Evolutionary conservation across 2,888 invertebrate genomes (phyloP), one percentile per base, ranked within the genome.

Genomic region (Cephus pulcher): DNA sequence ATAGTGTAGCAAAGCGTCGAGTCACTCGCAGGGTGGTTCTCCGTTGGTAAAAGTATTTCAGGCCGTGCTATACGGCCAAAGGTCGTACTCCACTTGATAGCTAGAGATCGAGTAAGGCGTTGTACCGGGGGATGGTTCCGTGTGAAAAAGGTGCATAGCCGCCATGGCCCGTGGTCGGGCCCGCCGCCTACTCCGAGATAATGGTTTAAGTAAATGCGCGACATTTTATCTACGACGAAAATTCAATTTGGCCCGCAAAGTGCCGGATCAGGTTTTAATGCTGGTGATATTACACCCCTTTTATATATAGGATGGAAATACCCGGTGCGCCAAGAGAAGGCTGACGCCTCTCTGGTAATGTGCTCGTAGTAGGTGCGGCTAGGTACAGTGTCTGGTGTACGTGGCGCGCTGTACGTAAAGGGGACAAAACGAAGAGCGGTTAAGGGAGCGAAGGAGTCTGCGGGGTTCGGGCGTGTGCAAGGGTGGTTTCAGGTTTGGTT

Each of bases 191-290:
- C 77, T 77, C 75, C 76, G 76, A 80, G 83, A 84, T 86, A 87
- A 87, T 86, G 83, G 84, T 82, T 85, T 85, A 85, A 85, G 83
- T 85, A 84, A 84, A 86, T 84, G 56, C 80, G 85, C 84, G 84
- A 85, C 85, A 83, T 86, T 88, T 86, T 85, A 85, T 85, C 84
- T 81, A n/a, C 79, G 78, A 82, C 80, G 82, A 82, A 86, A 86
- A 88, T 86, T 88, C 85, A 86, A 88, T 87, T 87, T 85, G 82
- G 82, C 80, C 82, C 80, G 81, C 86, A 86, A 87, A 87, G 87
- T 86, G 86, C 87, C 80, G 84, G 85, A 87, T 88, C 86, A 83
- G 85, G 85, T 87, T 85, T 86, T 87, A 86, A 87, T 84, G 85
- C 82, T 82, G 81, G 81, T 84, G 85, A 85, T 86, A 87, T 86